These are phyloP conservation scores for Chiloscyllium punctatum DNA, from an alignment of 2,797 vertebrate genomes.

Conservation along the genomic window DNA sequence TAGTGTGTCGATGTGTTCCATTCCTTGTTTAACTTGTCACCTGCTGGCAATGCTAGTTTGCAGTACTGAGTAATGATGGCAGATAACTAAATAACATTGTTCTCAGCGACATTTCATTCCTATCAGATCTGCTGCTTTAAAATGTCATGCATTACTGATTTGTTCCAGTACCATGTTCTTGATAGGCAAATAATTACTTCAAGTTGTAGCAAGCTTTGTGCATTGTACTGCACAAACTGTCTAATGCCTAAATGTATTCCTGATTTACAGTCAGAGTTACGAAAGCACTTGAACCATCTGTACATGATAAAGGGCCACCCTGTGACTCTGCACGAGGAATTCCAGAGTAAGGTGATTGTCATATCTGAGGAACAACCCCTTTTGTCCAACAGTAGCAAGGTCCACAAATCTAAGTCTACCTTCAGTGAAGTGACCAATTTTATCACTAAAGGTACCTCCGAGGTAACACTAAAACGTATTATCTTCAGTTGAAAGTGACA, in stretches of 20 bases:
- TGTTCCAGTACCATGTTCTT: neutral
- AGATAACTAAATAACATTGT: neutral
- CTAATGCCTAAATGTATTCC: neutral
- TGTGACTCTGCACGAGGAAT: fast-evolving
- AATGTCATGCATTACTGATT: neutral
- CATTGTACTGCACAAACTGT: neutral
- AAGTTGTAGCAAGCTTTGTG: neutral
- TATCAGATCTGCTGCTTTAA: neutral
- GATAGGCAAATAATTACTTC: neutral
- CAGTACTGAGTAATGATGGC: neutral
- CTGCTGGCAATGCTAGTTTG: neutral
- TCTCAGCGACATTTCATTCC: neutral
- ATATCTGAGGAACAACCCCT: constrained; percentile 52
- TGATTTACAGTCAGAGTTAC: constrained; percentile 47
- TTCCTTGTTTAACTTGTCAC: neutral
- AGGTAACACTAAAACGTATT: constrained; percentile 47
- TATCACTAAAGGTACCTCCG: constrained; percentile 49
- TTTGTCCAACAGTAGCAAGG: constrained; percentile 39
- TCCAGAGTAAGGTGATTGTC: neutral
- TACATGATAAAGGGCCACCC: constrained; percentile 51
- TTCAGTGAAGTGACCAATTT: constrained; percentile 50
- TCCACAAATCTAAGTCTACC: constrained; percentile 34
- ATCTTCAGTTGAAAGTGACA: neutral
- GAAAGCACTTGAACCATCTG: constrained; percentile 50
- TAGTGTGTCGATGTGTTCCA: neutral